Evolutionary conservation across 2,888 invertebrate species (phyloP), one percentile per base, ranked within the genome.

Genomic region (Pherbina coryleti): DNA sequence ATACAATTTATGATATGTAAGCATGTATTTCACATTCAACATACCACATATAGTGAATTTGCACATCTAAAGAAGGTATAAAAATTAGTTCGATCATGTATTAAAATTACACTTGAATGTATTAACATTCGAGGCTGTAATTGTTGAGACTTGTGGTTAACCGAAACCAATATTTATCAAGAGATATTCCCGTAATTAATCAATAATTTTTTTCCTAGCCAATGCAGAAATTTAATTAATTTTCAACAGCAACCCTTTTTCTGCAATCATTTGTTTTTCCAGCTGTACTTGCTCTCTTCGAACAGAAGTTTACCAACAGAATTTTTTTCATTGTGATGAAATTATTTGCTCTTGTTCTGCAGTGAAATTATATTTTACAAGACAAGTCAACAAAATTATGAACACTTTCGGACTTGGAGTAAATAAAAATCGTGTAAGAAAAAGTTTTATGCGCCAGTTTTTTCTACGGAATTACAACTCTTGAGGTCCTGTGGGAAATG

Each of bases 361-460:
- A 77, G 75, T 75, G 72, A 79, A 79, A 79, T 79, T 79, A 75
- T 75, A 75, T 73, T 77, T 71, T 75, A 71, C 71, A 77, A 75
- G 77, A 79, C 79, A 77, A 77, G 75, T 79, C 60, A 75, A 77
- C 79, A 67, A 77, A 77, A 79, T 79, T 79, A 79, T 79, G 79
- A 79, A 79, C 79, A 77, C 67, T 67, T 51, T 74, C 17, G 67
- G 78, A 44, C 78, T 44, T 31, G 44, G 55, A 77, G 79, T 79
- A 75, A 75, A 79, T 79, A 79, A 77, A 79, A 79, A 72, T 70
- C 62, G 77, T 57, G 75, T 49, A 76, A 66, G 73, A 44, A 75
- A 77, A 79, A 77, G 71, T 79, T 79, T 77, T 75, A 49, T 34
- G 77, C 79, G 62, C 53, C 66, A 53, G 57, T 49, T 64, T 34